phyloP scores from a whole-genome alignment of 2,797 vertebrate genomes.

The Malacoraja senta region DNA sequence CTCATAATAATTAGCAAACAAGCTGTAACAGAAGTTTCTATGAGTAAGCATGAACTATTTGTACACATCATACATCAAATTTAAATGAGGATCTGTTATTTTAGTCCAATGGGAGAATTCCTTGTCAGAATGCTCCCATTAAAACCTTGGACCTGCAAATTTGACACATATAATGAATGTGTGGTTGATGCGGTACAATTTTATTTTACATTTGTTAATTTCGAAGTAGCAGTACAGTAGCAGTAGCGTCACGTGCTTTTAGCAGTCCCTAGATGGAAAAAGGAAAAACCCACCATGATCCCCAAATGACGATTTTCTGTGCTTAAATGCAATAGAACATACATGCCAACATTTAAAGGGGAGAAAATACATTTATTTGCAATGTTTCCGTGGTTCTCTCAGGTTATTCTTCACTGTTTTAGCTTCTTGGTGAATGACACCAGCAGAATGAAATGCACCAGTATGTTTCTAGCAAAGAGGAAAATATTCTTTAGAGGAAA shows the following conservation, averaged over 20 bases:
- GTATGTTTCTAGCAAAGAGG: not conserved
- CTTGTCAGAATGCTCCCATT: not conserved
- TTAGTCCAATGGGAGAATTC: not conserved
- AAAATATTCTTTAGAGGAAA: not conserved
- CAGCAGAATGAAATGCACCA: not conserved
- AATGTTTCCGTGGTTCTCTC: not conserved
- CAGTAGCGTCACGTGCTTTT: not conserved
- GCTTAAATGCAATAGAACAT: not conserved
- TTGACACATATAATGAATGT: not conserved
- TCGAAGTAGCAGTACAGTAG: not conserved
- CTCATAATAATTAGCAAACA: not conserved
- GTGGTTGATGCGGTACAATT: not conserved
- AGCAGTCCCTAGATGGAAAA: not conserved
- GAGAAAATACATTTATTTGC: not conserved
- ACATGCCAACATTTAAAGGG: not conserved
- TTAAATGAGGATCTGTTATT: not conserved
- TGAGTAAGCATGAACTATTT: not conserved
- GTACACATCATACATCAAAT: not conserved
- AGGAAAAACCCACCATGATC: not conserved
- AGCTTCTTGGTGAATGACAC: not conserved
- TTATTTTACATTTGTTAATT: not conserved
- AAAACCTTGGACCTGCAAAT: not conserved
- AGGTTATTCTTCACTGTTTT: not conserved
- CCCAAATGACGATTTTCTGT: not conserved
- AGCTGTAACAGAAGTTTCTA: not conserved